Conservation (phyloP, 2,797 vertebrate genomes). For the Ceryle rudis region DNA sequence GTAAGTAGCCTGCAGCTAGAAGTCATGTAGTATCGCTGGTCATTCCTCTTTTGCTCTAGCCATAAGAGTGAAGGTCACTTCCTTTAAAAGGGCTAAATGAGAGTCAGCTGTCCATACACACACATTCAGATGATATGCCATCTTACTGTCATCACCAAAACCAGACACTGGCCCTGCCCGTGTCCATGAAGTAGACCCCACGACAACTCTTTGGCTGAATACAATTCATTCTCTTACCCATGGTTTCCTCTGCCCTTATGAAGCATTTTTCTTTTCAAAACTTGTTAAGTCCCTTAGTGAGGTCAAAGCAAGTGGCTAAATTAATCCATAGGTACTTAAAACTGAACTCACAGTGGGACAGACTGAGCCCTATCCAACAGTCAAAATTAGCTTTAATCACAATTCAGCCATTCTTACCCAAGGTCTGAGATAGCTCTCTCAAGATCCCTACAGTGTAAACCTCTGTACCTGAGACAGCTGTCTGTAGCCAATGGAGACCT, state of each 20-base stretch:
- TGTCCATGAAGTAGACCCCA: background rate
- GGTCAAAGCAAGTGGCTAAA: background rate
- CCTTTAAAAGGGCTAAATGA: background rate
- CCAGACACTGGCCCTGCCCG: rapidly evolving
- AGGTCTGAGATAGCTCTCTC: background rate
- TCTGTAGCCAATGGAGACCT: background rate
- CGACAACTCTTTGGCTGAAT: background rate
- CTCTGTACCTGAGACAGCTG: background rate
- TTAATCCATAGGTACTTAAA: background rate
- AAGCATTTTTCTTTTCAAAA: background rate
- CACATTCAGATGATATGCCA: background rate
- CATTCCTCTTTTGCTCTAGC: background rate
- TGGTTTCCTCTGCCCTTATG: background rate
- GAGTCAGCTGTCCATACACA: background rate
- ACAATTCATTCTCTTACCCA: background rate
- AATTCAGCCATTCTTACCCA: background rate
- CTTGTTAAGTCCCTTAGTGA: background rate
- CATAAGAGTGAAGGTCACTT: background rate
- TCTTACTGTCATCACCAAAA: background rate
- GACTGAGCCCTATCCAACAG: background rate
- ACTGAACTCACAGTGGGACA: background rate
- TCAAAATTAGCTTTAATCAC: background rate
- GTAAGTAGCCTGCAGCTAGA: background rate
- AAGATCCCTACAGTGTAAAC: rapidly evolving
- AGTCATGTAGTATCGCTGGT: background rate